These are phyloP conservation scores for Thunnus albacares DNA, from an alignment of 2,797 vertebrate genomes.

Conservation along the genomic window DNA sequence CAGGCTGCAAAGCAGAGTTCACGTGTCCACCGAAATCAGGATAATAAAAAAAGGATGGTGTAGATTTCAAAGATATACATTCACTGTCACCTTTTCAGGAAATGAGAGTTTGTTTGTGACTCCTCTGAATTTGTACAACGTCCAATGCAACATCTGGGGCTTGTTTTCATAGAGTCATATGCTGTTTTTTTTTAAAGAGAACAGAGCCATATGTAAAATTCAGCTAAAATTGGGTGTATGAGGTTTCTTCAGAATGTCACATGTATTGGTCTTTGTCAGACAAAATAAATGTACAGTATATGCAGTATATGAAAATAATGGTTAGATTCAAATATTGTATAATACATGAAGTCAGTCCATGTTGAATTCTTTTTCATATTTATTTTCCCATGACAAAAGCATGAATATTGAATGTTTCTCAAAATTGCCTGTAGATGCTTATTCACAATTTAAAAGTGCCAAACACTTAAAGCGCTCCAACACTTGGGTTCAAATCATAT, in stretches of 20 bases:
- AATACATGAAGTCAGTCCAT: background rate
- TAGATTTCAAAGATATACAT: constrained; percentile 46
- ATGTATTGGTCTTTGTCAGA: background rate
- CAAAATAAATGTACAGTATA: background rate
- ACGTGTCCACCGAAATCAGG: background rate
- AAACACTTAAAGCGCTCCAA: background rate
- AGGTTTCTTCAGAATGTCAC: background rate
- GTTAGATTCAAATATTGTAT: background rate
- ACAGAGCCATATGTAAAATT: background rate
- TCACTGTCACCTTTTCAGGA: constrained; percentile 29
- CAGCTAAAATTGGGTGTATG: background rate
- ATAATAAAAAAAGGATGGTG: constrained; percentile 42
- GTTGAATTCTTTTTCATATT: background rate
- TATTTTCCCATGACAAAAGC: background rate
- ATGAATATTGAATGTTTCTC: background rate
- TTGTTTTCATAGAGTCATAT: constrained; percentile 16
- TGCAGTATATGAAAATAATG: background rate
- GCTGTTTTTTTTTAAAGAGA: background rate
- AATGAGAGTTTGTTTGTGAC: constrained; percentile 28
- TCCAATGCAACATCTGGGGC: background rate
- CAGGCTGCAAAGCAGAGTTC: constrained; percentile 29
- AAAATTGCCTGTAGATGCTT: background rate
- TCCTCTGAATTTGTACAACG: constrained; percentile 26
- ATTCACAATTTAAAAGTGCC: background rate
- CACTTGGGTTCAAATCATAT: too few species aligned